Conservation (phyloP, 2,113 vertebrate genomes). For the Naja naja region DNA sequence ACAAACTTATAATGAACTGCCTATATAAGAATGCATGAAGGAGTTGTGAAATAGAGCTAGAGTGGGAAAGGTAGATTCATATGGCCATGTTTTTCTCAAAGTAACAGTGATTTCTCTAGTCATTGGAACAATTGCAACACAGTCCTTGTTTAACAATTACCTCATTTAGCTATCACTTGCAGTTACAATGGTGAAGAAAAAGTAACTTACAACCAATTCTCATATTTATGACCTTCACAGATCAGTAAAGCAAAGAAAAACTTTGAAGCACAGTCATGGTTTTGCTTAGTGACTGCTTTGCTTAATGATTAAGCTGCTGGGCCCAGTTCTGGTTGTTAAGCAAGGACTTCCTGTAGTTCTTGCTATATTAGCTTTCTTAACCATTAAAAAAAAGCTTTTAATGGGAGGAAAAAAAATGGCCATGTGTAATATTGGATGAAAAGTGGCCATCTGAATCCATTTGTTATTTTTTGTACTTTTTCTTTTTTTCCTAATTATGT, state of each 20-base stretch:
- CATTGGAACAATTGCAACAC: not conserved
- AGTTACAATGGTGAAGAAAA: not conserved
- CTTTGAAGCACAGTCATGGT: not conserved
- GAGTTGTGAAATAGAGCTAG: conserved; percentile 64
- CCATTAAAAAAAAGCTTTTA: not conserved
- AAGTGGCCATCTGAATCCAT: conserved; percentile 8
- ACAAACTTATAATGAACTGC: conserved; percentile 68
- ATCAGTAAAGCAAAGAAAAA: not conserved
- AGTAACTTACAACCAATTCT: not conserved
- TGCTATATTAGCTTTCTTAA: not conserved
- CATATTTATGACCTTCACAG: not conserved
- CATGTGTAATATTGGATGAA: not conserved
- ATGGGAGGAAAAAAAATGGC: not conserved
- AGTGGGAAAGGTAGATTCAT: conserved; percentile 24
- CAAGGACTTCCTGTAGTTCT: not conserved
- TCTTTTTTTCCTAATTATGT: conserved; percentile 64
- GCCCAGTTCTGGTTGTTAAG: not conserved
- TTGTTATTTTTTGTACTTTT: conserved; percentile 55
- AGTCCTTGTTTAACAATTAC: not conserved
- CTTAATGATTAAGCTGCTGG: not conserved
- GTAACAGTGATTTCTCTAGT: not conserved
- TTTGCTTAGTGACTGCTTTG: not conserved
- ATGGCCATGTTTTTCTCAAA: conserved; percentile 37
- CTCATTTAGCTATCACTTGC: not conserved
- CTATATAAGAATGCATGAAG: conserved; percentile 68